A percentile compares a stretch with the other conserved stretches of the same genome.
Conservation (phyloP, 2,888 invertebrate species). For the Neuroscelio doddi region DNA sequence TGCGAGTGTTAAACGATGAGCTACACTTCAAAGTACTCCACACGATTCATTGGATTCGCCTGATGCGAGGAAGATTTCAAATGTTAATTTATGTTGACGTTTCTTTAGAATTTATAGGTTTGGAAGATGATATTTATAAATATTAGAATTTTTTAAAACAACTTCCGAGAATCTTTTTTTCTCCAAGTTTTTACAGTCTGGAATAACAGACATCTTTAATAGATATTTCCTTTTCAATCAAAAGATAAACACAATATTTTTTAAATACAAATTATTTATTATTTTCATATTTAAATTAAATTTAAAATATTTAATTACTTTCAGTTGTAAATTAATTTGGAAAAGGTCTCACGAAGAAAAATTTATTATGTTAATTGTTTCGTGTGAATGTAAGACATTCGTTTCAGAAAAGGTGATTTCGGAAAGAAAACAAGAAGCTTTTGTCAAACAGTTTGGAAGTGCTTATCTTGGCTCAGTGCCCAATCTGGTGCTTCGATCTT, state of each 20-base stretch:
- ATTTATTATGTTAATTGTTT: constrained; percentile 5
- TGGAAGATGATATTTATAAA: constrained; percentile 4
- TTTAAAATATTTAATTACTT: too few relatives aligned
- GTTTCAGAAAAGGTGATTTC: constrained; percentile 16
- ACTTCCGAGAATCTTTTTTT: background rate
- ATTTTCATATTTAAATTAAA: too few relatives aligned
- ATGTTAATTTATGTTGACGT: constrained; percentile 17
- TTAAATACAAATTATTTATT: too few relatives aligned
- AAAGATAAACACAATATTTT: too few relatives aligned
- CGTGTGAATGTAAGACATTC: constrained; percentile 12
- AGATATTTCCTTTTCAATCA: too few relatives aligned
- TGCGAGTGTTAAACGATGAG: background rate
- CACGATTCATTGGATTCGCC: constrained; percentile 6
- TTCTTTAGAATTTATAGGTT: constrained; percentile 15
- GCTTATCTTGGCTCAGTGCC: constrained; percentile 22
- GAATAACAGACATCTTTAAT: too few relatives aligned
- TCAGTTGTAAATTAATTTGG: too few relatives aligned
- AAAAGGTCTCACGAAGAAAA: background rate
- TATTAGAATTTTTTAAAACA: background rate
- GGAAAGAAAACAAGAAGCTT: constrained; percentile 15
- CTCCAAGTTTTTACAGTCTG: too few relatives aligned
- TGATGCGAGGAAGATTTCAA: constrained; percentile 1
- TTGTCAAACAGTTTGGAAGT: constrained; percentile 22
- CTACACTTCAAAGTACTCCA: constrained; percentile 12
- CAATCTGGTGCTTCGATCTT: constrained; percentile 11